Evolutionary conservation across 2,888 invertebrate genomes (phyloP), one percentile per base, ranked within the genome.

Genomic region (Lymantria dispar): DNA sequence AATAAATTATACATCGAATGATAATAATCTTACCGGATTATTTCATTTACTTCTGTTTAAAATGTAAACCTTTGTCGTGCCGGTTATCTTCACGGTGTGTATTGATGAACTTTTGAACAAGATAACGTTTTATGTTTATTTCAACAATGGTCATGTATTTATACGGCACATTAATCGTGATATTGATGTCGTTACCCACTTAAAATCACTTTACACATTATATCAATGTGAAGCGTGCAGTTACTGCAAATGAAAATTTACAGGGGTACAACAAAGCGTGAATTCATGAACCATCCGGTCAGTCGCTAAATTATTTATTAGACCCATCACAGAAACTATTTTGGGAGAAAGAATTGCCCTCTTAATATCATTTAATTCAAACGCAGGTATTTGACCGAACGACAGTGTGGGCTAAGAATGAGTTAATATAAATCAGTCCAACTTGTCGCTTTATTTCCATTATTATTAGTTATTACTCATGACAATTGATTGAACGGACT

Each of bases 361-460:
- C 69, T 40, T 67, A 78, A 74, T 68, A 72, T 33, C 60, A 73
- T 78, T 78, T 84, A 80, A 85, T 85, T 86, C 83, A 76, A 80
- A 76, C 72, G 68, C 83, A 87, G 86, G 86, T 87, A 85, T 83
- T 86, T 87, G 86, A 85, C 86, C 87, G 85, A 76, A 67, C 71
- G 76, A 10, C 67, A 71, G 54, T 58, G 61, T 63, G 69, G 71
- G 74, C 11, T 9, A 40, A 14, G 81, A 83, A 87, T 80, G 76
- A 80, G 63, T 68, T 74, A 83, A 83, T 82, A 83, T 82, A 82
- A 69, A 77, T 76, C 70, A 68, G 5, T 60, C 68, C 49, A 60
- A 70, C 70, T 52, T 56, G 62, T 59, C 70, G 70, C 63, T 69
- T 76, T 70, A 83, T 79, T 80, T 70, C 65, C 64, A 76, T 78